These are phyloP conservation scores for Yoshiicerus persimilis DNA, from an alignment of 1,140 invertebrate species.

Conservation along the genomic window DNA sequence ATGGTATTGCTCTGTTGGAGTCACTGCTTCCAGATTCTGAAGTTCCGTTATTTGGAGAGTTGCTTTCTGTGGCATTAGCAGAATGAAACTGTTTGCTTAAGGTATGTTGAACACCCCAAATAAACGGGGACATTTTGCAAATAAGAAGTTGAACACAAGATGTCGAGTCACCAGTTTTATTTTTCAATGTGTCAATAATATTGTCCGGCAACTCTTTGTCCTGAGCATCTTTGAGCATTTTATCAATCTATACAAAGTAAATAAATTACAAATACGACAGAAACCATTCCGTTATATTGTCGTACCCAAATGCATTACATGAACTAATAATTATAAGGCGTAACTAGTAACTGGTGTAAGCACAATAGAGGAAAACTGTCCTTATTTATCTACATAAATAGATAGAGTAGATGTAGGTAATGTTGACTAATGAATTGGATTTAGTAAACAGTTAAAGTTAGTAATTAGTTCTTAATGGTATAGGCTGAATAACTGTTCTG, in stretches of 20 bases:
- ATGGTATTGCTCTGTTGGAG: not conserved
- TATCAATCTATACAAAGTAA: constrained; percentile 38
- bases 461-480: constrained; percentile 2
- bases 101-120: constrained; percentile 68
- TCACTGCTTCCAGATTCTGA: not conserved
- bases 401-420: not conserved
- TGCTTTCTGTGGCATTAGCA: not conserved
- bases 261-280: not conserved
- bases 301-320: not conserved
- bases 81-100: constrained; percentile 1
- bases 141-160: constrained; percentile 71
- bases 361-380: not conserved
- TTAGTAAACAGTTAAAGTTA: not conserved
- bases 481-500: not conserved
- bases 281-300: not conserved
- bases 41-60: not conserved
- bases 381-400: not conserved
- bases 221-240: constrained; percentile 46
- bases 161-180: constrained; percentile 60
- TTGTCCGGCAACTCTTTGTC: constrained; percentile 60
- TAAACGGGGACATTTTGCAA: constrained; percentile 74
- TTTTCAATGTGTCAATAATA: constrained; percentile 63
- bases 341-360: not conserved
- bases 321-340: not conserved
- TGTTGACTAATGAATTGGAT: not conserved